phyloP scores from a whole-genome alignment of 2,797 vertebrate genomes.

The Gymnothorax reevesii region DNA sequence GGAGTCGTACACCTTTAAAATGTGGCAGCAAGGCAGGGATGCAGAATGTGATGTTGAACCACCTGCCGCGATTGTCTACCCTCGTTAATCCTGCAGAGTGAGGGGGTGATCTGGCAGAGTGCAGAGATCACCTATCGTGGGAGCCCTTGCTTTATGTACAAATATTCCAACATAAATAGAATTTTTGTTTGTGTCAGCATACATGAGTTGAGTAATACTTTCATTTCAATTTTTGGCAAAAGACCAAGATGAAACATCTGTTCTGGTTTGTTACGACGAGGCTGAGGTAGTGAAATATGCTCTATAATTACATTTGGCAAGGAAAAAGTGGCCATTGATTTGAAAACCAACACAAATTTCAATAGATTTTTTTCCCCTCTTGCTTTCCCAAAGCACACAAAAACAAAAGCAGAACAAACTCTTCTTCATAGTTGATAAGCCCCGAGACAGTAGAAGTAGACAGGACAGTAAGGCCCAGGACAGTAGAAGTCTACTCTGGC shows the following conservation, averaged over 20 bases:
- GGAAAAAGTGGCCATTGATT: background rate
- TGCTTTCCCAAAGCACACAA: background rate
- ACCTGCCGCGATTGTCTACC: too few species aligned
- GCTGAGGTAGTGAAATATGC: background rate
- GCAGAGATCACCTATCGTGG: background rate
- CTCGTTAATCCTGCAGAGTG: too few species aligned
- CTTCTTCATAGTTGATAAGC: background rate
- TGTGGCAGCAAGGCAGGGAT: too few species aligned
- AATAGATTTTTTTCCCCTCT: background rate
- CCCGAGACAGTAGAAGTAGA: too few species aligned
- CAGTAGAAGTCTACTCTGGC: background rate
- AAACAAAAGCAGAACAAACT: background rate
- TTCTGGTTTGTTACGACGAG: background rate
- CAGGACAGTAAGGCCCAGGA: too few species aligned
- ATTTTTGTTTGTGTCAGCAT: background rate
- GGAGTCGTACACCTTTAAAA: too few species aligned
- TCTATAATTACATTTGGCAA: background rate
- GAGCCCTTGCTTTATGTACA: background rate
- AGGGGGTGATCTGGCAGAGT: background rate
- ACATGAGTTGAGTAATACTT: constrained; percentile 21
- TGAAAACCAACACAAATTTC: background rate
- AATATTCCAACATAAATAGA: background rate
- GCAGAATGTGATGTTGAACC: too few species aligned
- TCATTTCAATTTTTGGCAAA: constrained; percentile 24
- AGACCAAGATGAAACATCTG: background rate